Base-by-base conservation (phyloP, 2,113 vertebrate genomes). In the Hypocryptadius cinnamomeus region DNA sequence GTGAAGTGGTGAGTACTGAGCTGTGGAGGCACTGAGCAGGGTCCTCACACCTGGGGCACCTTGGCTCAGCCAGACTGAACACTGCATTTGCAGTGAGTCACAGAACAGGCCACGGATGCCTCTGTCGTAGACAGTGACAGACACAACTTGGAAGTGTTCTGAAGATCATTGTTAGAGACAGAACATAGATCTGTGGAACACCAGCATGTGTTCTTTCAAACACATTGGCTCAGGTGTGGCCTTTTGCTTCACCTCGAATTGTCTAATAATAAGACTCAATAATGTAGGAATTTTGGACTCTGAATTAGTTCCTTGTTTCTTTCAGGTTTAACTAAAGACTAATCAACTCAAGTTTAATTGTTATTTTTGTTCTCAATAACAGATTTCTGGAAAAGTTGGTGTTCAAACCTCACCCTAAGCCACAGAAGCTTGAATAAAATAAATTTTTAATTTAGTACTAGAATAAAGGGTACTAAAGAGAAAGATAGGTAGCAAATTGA, bases 61-160 rank as follows among this genome's bases (percentile, higher is more conserved):
- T 64, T 27, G 18, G 45, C 63, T 57, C 15, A 25, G 18, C 39
- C 24, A 22, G 31, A 19, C 42, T 8, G 20, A 79, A 6, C 11
- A 0, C 33, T 8, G 20, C 27, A 6, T 23, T 80, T 57, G 64
- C 13, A 17, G 17, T 3, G 21, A 3, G 11, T 20, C 81, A 44
- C 48, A 48, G 64, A 76, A 73, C 37, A 74, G 30, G 30, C 22
- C 33, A 30, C 0, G 0, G 3, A 1, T 48, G 20, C 16, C 12
- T 28, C 27, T 53, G 18, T 35, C 37, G 8, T 18, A 25, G n/a
- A 19, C 12, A 10, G 15, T 35, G 27, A 20, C 33, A 27, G 18
- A 9, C 15, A 50, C 15, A 47, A 5, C 47, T 27, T 37, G 21
- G 25, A 78, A 80, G 17, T 18, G 15, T 57, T 87, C 31, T 54